Conservation (phyloP, 1,140 invertebrate genomes). For the Drosophila hydei region DNA sequence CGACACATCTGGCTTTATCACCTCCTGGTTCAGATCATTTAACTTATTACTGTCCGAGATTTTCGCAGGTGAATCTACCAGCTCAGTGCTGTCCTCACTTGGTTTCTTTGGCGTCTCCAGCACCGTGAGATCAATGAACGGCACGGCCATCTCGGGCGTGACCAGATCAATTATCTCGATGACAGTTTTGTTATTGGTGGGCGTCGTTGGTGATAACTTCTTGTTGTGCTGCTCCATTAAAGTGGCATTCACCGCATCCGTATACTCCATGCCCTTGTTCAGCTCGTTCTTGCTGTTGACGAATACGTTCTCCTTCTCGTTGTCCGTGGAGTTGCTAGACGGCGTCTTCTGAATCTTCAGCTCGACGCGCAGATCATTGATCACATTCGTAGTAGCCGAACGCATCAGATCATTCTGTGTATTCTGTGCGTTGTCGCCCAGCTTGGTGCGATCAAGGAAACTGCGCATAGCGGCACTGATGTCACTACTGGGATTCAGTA, state of each 20-base stretch:
- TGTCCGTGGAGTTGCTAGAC: slow-evolving; percentile 74
- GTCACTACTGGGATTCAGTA: slow-evolving; percentile 91
- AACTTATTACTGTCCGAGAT: slow-evolving; percentile 72
- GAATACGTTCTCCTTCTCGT: slow-evolving; percentile 83
- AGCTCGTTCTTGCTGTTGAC: slow-evolving; percentile 82
- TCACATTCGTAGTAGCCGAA: slow-evolving; percentile 75
- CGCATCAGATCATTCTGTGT: slow-evolving; percentile 65
- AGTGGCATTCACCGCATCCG: slow-evolving; percentile 79
- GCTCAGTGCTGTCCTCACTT: slow-evolving; percentile 43
- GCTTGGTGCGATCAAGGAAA: slow-evolving; percentile 85
- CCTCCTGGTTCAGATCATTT: slow-evolving; percentile 56
- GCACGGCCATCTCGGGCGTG: slow-evolving; percentile 70
- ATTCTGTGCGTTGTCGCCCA: slow-evolving; percentile 51
- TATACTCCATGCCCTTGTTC: slow-evolving; percentile 82
- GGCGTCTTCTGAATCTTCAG: slow-evolving; percentile 75
- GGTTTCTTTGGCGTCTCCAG: slow-evolving; percentile 61
- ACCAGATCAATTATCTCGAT: slow-evolving; percentile 80
- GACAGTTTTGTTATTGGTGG: slow-evolving; percentile 67
- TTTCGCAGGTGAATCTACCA: slow-evolving; percentile 23
- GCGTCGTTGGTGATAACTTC: slow-evolving; percentile 68
- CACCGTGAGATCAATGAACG: slow-evolving; percentile 73
- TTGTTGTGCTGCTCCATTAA: slow-evolving; percentile 68
- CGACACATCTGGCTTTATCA: slow-evolving; percentile 71
- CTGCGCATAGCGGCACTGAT: slow-evolving; percentile 91
- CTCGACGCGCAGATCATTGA: slow-evolving; percentile 76